Conservation (phyloP, 2,113 vertebrate genomes). For the Siniperca chuatsi region DNA sequence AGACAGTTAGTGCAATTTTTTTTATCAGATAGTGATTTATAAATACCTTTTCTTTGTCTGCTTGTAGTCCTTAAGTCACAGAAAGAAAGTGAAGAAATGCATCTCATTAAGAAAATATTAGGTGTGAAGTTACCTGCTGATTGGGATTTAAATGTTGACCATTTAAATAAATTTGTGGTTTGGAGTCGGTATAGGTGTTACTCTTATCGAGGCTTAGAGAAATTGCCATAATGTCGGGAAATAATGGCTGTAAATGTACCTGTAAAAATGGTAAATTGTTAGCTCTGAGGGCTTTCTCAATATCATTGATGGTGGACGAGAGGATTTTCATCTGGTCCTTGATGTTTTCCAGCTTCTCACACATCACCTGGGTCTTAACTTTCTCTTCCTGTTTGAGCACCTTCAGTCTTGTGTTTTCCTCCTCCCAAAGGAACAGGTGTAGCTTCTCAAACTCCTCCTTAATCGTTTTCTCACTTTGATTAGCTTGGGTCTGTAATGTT, state of each 20-base stretch:
- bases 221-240: background rate
- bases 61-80: slow-evolving; percentile 74
- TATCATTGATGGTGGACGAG: slow-evolving; percentile 50
- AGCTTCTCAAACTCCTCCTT: slow-evolving; percentile 78
- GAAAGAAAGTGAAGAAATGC: slow-evolving; percentile 7
- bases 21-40: background rate
- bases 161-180: background rate
- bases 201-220: background rate
- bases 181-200: background rate
- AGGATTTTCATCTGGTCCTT: slow-evolving; percentile 60
- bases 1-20: background rate
- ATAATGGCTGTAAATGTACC: slow-evolving; percentile 54
- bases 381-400: slow-evolving; percentile 71
- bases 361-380: slow-evolving; percentile 67
- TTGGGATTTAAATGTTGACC: background rate
- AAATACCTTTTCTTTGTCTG: slow-evolving; percentile 72
- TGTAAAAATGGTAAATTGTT: slow-evolving; percentile 69
- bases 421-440: slow-evolving; percentile 67
- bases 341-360: slow-evolving; percentile 66
- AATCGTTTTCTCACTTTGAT: slow-evolving; percentile 60
- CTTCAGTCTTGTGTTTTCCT: slow-evolving; percentile 64
- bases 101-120: background rate
- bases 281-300: slow-evolving; percentile 33
- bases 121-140: background rate
- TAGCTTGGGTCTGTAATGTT: slow-evolving; percentile 66